Evolutionary conservation across 2,888 invertebrate genomes (phyloP), one percentile per base, ranked within the genome.

Genomic region (Ceratothoa steindachneri): DNA sequence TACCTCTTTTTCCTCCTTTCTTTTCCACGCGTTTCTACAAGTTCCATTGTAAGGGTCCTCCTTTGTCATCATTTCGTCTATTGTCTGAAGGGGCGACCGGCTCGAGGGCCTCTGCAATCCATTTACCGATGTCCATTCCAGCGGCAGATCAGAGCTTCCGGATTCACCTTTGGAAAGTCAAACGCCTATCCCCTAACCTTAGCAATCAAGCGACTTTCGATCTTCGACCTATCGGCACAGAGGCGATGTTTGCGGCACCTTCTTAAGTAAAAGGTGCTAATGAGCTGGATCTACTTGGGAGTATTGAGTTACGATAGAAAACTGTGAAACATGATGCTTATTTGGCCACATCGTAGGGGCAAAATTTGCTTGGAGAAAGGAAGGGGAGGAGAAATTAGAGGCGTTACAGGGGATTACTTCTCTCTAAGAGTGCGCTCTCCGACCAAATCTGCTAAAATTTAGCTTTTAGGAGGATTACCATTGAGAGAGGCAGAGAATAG

Each of bases 301-400:
- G 55, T 55, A 55, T 55, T 55, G 55, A 55, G 55, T 55, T 55
- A 55, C 55, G 55, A 55, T 55, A 19, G 55, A 55, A 55, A 19
- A 55, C 41, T 41, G 19, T 7, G 19, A 55, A 55, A 55, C 55
- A 55, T 22, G 24, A 55, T 19, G 7, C 19, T 55, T 55, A 55
- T 55, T 55, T 22, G 12, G 7, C 19, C 12, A 22, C 24, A 22
- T 22, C 15, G 19, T 55, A 55, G 55, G 19, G 55, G 55, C 19
- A 55, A 55, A 19, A 15, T 55, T 55, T 55, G 55, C 24, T 55
- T 55, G 55, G 19, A 55, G 19, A 55, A 55, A 55, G 7, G 55
- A 7, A 55, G 19, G 19, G 55, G 55, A 55, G 55, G 5, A 19
- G 55, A 55, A 55, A 55, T 55, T 55, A 55, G 55, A 22, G 24